A percentile compares a stretch with the other conserved stretches of the same genome.
Conservation (phyloP, 2,888 invertebrate species). For the Apamea sordens region DNA sequence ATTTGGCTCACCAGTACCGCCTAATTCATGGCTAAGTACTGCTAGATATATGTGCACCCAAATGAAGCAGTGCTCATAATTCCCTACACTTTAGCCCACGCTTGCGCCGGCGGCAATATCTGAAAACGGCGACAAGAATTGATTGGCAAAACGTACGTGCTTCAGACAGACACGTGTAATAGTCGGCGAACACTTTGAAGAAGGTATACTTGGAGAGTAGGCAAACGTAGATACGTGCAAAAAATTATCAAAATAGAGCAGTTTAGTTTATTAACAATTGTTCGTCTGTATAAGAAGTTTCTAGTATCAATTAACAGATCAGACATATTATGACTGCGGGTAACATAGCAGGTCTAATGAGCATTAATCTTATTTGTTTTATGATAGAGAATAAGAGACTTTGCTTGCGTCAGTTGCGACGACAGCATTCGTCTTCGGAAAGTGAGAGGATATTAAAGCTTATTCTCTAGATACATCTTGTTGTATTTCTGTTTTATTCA, state of each 20-base stretch:
- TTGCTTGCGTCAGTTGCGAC: background rate
- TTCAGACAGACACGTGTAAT: slow-evolving; percentile 30
- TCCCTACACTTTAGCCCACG: slow-evolving; percentile 22
- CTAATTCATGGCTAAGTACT: slow-evolving; percentile 1
- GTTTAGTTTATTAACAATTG: background rate
- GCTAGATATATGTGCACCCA: background rate
- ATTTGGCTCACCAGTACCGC: background rate
- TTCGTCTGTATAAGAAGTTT: background rate
- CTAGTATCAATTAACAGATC: too few relatives aligned
- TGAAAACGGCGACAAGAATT: slow-evolving; percentile 36
- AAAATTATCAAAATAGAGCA: background rate
- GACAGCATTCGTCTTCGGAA: too few relatives aligned
- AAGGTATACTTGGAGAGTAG: background rate
- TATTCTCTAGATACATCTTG: background rate
- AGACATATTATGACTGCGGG: background rate
- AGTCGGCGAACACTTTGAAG: background rate
- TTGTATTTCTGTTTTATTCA: slow-evolving; percentile 14
- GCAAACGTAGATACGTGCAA: background rate
- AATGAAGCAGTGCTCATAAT: slow-evolving; percentile 24
- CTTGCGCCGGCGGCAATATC: slow-evolving; percentile 7
- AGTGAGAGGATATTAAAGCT: background rate
- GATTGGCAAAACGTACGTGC: slow-evolving; percentile 41
- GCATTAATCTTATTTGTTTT: too few relatives aligned
- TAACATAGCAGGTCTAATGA: background rate
- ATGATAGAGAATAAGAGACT: background rate